Evolutionary conservation across 2,888 invertebrate genomes (phyloP), one percentile per base, ranked within the genome.

Genomic region (Disparrhopalites patrizii): DNA sequence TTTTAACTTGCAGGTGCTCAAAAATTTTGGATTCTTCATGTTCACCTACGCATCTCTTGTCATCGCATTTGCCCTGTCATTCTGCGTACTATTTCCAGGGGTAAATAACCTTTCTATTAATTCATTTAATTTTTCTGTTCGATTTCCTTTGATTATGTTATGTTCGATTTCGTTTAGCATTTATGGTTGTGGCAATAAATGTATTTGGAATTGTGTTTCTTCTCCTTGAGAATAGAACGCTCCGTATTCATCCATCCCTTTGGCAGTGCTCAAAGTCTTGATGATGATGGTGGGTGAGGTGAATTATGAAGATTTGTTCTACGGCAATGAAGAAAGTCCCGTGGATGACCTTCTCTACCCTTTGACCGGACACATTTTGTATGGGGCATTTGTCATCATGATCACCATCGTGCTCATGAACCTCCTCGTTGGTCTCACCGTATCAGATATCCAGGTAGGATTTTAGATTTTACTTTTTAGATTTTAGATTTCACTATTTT

Each of bases 261-360:
- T 74, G 23, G 70, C 74, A 30, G 69, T 74, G 36, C 54, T 74
- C 13, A 74, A 74, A 70, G 74, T 73, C 20, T 52, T 73, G 40
- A 73, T 71, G 71, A 73, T 73, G 73, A 73, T 73, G 68, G 68
- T 74, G 23, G 74, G 74, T 4, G 74, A 74, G 47, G 74, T 74
- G 0, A 70, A 74, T 31, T 74, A 74, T 15, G 74, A 74, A 54
- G 73, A 74, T 43, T 36, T 74, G 4, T 74, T 74, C 62, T 74
- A 74, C 36, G 74, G 74, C 33, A 72, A 73, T 38, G 74, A 74
- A 47, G 68, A 68, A 36, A 47, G 30, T 31, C 65, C 68, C 1
- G 65, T 66, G 20, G 68, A 68, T 43, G 68, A 68, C 54, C 27
- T 68, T 5, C 43, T 68, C 10, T 68, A 69, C 40, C 70, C 72